A percentile compares a stretch with the other conserved stretches of the same genome.
Conservation (phyloP, 2,797 vertebrate species). For the Bradypodion ventrale region DNA sequence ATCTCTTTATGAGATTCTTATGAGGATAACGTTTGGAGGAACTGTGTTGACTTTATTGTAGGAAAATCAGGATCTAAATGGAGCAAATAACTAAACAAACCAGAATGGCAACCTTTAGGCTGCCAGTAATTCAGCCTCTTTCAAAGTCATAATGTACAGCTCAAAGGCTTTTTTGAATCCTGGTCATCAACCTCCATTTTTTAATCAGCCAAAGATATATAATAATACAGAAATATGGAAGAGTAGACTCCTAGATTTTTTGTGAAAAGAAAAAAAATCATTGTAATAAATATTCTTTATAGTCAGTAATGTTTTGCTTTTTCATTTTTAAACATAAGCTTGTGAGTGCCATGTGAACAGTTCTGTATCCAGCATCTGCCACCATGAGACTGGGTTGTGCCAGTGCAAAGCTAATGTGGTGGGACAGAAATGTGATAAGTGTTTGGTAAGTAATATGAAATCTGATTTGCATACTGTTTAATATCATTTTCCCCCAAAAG, state of each 20-base stretch:
- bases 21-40: not conserved
- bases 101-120: not conserved
- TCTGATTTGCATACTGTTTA: not conserved
- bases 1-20: not conserved
- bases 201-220: not conserved
- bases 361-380: constrained; percentile 80
- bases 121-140: not conserved
- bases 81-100: not conserved
- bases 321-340: constrained; percentile 69
- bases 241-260: not conserved
- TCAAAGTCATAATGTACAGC: not conserved
- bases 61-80: not conserved
- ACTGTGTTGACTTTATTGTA: not conserved
- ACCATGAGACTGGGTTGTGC: constrained; percentile 84
- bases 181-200: not conserved
- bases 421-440: constrained; percentile 84
- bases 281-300: not conserved
- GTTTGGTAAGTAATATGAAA: constrained; percentile 80
- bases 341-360: constrained; percentile 85
- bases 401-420: constrained; percentile 82
- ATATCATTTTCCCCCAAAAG: too few relatives aligned
- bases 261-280: not conserved
- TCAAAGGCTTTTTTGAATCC: not conserved
- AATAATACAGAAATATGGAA: not conserved
- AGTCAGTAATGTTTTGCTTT: not conserved